A percentile compares a stretch with the other conserved stretches of the same genome.
Conservation (phyloP, 1,140 invertebrate species). For the Drosophila fuyamai region DNA sequence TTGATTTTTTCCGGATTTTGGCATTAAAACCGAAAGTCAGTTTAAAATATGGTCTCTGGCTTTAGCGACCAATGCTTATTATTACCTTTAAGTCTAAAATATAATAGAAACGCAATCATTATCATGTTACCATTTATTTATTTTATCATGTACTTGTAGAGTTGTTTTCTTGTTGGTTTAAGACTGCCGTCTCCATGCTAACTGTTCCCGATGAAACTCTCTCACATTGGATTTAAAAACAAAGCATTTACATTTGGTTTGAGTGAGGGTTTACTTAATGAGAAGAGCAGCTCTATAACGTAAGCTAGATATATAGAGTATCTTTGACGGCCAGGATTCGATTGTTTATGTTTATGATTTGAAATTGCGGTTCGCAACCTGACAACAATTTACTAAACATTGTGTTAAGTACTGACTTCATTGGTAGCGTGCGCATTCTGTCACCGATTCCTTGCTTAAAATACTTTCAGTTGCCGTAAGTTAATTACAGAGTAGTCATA, state of each 20-base stretch:
- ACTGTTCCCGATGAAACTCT: conserved; percentile 30
- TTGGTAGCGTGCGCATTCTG: conserved; percentile 29
- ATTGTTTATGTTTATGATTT: conserved; percentile 17
- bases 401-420: conserved; percentile 36
- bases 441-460: conserved; percentile 30
- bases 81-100: no score
- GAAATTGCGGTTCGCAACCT: conserved; percentile 8
- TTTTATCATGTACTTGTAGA: conserved; percentile 54
- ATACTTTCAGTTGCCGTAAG: conserved; percentile 41
- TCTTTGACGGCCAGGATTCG: conserved; percentile 31
- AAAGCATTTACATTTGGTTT: conserved; percentile 49
- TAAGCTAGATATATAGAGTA: conserved; percentile 45
- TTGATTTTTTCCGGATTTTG: no score
- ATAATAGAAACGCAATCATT: conserved; percentile 3
- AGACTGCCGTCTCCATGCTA: conserved; percentile 48
- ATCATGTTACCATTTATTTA: conserved; percentile 70
- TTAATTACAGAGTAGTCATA: conserved; percentile 51
- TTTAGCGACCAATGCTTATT: no score
- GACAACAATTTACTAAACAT: conserved; percentile 47
- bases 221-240: conserved; percentile 38
- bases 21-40: no score
- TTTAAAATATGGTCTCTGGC: no score
- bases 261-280: conserved; percentile 28
- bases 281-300: conserved; percentile 34
- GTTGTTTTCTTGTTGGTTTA: conserved; percentile 45